Percentiles rank a stretch among this genome's conserved stretches.
Conservation (phyloP, 1,140 invertebrate species). For the Drosophila simulans region DNA sequence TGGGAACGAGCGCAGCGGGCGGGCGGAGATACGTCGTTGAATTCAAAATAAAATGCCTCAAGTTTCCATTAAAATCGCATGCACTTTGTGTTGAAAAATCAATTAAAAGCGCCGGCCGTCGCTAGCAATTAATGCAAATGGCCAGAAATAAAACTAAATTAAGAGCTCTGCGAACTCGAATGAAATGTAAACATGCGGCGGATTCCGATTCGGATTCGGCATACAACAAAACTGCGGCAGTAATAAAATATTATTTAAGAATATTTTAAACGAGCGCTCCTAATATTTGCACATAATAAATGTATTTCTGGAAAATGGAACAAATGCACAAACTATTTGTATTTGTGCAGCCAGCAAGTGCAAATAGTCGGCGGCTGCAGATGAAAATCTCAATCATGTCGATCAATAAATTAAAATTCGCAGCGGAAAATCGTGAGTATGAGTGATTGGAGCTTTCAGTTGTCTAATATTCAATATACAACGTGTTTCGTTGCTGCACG, state of each 20-base stretch:
- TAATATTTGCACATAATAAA: neutral
- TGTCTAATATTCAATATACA: neutral
- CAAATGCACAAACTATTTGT: constrained; percentile 3
- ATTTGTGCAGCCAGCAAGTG: neutral
- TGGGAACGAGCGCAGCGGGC: constrained; percentile 16
- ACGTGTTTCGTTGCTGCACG: neutral
- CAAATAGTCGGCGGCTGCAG: constrained; percentile 6
- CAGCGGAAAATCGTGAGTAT: neutral
- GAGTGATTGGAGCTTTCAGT: constrained; percentile 2
- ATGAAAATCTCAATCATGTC: neutral
- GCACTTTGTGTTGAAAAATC: constrained; percentile 70
- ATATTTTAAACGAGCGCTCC: constrained; percentile 11
- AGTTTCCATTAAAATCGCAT: constrained; percentile 63
- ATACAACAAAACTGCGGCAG: constrained; percentile 8
- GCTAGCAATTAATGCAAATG: constrained; percentile 72
- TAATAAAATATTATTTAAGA: constrained; percentile 57
- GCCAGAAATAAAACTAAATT: constrained; percentile 63
- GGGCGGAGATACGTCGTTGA: constrained; percentile 3
- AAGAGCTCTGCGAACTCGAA: constrained; percentile 38
- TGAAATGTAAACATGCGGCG: constrained; percentile 11
- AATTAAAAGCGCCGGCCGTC: constrained; percentile 69
- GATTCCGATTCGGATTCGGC: neutral
- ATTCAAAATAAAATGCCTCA: constrained; percentile 55
- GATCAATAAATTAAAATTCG: constrained; percentile 20
- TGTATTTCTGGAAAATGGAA: constrained; percentile 8